Evolutionary conservation across 2,888 invertebrate genomes (phyloP).

Genomic region (Galerucella calmariensis): DNA sequence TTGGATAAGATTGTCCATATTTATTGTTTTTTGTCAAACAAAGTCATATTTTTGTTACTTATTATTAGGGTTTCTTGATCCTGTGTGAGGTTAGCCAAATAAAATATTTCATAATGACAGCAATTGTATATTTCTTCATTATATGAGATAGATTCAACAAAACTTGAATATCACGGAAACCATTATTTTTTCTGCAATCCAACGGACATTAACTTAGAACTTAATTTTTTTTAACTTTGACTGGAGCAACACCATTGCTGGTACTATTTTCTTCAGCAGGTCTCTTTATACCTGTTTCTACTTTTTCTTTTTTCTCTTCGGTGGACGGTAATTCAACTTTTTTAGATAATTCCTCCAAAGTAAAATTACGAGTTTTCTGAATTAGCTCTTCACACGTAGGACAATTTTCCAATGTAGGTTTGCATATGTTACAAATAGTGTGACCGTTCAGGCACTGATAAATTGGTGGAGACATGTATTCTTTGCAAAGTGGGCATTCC

Average conservation of each 20-base stretch:
- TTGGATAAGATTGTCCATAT: too few relatives aligned
- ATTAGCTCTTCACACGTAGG: conserved; percentile 42
- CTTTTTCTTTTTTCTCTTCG: conserved; percentile 33
- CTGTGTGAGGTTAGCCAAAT: too few relatives aligned
- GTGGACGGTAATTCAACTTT: conserved; percentile 35
- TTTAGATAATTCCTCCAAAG: conserved; percentile 40
- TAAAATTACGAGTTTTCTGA: conserved; percentile 36
- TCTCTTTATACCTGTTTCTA: conserved; percentile 28
- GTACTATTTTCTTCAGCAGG: conserved; percentile 23
- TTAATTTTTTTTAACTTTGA: conserved; percentile 30
- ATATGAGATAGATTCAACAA: not conserved
- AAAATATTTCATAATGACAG: too few relatives aligned
- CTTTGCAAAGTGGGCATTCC: conserved; percentile 53
- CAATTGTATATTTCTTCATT: too few relatives aligned
- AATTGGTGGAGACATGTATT: conserved; percentile 53
- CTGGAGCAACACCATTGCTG: conserved; percentile 19
- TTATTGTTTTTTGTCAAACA: too few relatives aligned
- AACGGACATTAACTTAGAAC: not conserved
- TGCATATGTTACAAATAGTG: conserved; percentile 53
- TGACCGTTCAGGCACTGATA: conserved; percentile 53
- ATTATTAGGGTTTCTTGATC: too few relatives aligned
- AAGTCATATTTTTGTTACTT: too few relatives aligned
- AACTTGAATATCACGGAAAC: not conserved
- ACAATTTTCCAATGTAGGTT: conserved; percentile 46
- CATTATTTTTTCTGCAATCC: not conserved